Base-by-base conservation (phyloP, 2,888 invertebrate species). In the Stenodera caucasica region DNA sequence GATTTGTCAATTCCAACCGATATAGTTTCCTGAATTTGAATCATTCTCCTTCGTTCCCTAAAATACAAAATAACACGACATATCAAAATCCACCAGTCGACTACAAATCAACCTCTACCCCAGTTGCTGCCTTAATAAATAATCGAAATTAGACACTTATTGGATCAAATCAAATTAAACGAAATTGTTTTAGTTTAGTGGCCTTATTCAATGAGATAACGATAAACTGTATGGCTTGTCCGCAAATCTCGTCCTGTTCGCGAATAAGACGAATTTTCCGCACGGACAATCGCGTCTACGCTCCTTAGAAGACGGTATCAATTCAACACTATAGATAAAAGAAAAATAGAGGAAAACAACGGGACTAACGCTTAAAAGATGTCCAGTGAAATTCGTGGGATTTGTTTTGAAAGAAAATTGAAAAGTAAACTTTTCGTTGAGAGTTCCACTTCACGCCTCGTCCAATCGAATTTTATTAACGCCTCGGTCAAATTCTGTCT, bases 401-500 rank as follows among this genome's bases (percentile, higher is more conserved):
- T 45, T 45, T 21, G 9, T 45, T 45, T 21, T 8, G 5, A 45
- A 45, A 11, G 45, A 21, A 45, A 45, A 45, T 45, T 45, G 45
- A 21, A 45, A 45, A 45, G 45, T 45, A 45, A 45, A 45, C 45
- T 45, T 45, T 45, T 45, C 5, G 11, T 15, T 21, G 15, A 21
- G 11, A 45, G 15, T 45, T 45, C 21, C 21, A 45, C 45, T 45
- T 45, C 21, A 21, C 45, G 45, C 45, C 21, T 45, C 45, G 21
- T 45, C 45, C 45, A 45, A 18, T 40, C n/a, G 9, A 40, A 9
- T 40, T 40, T 40, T 40, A 40, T 40, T 40, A 40, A 18, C 37
- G 45, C 3, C 45, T 45, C 45, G 45, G 45, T 45, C 45, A 45
- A 45, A 18, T 45, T n/a, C n/a, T n/a, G n/a, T n/a, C n/a, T n/a